These are phyloP conservation scores for Cyprinus carpio DNA, from an alignment of 2,113 vertebrate species.

Conservation along the genomic window DNA sequence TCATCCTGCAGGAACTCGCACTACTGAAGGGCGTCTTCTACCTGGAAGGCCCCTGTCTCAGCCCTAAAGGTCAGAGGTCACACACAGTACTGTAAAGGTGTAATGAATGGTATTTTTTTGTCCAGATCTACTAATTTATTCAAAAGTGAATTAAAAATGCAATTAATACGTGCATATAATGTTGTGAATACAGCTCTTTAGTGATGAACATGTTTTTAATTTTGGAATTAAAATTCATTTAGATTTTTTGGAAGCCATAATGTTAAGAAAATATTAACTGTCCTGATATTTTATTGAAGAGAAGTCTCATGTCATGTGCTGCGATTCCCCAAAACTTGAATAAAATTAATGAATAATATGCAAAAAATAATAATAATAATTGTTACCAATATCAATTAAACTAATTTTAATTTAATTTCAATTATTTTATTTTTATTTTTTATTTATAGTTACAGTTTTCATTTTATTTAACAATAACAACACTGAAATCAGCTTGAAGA, in stretches of 20 bases:
- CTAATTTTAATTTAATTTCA: not conserved
- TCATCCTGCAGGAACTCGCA: slow-evolving; percentile 91
- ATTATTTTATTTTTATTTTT: not conserved
- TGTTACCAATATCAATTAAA: no score
- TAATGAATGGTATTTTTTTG: not conserved
- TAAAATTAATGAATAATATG: not conserved
- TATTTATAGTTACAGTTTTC: not conserved
- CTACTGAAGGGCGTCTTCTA: slow-evolving; percentile 84
- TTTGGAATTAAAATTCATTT: not conserved
- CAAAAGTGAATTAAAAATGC: not conserved
- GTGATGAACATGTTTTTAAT: not conserved
- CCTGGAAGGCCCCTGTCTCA: slow-evolving; percentile 79
- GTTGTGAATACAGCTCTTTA: not conserved
- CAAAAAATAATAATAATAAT: not conserved
- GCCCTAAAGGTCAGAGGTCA: slow-evolving; percentile 81
- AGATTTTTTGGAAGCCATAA: not conserved
- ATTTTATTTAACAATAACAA: not conserved
- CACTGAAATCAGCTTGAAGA: no score
- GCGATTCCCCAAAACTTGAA: not conserved
- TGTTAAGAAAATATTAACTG: not conserved
- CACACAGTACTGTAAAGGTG: not conserved
- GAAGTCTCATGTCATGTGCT: not conserved
- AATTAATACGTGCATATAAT: not conserved
- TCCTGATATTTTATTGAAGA: not conserved
- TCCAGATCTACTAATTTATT: not conserved